Percentiles rank a stretch among this genome's conserved stretches.
Evolutionary conservation across 2,797 vertebrate species (phyloP).

Genomic region (Tolypeutes matacus): DNA sequence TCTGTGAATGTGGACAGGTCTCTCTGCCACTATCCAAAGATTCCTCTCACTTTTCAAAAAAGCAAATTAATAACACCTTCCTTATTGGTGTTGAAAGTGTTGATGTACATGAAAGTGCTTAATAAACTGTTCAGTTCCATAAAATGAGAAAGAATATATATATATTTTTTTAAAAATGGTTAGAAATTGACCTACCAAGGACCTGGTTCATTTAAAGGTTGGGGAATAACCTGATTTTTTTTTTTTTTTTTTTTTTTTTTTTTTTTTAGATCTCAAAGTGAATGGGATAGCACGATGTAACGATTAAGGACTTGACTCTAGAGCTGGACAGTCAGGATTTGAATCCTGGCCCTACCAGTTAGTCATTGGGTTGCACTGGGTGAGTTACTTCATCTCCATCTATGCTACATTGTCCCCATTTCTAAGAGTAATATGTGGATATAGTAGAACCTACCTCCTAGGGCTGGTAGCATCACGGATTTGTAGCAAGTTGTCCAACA

Average conservation of each 20-base stretch:
- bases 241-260: no score
- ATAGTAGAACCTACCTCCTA: fast-evolving
- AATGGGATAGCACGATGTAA: not conserved
- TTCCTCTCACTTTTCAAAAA: not conserved
- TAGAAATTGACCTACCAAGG: not conserved
- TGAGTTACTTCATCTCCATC: not conserved
- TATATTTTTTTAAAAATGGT: not conserved
- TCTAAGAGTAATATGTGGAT: not conserved
- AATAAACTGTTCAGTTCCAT: not conserved
- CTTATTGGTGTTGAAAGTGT: not conserved
- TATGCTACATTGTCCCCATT: no score
- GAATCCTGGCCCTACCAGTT: not conserved
- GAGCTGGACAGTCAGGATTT: not conserved
- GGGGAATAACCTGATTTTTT: no score
- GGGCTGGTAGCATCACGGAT: not conserved
- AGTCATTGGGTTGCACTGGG: not conserved
- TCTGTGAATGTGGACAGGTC: not conserved
- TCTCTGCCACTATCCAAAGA: not conserved
- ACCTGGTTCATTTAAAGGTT: not conserved
- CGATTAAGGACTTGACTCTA: not conserved
- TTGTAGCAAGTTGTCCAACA: not conserved
- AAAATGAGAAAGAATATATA: not conserved
- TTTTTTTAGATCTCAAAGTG: not conserved
- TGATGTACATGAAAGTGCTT: not conserved
- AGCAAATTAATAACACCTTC: not conserved